Conservation (phyloP, 2,888 invertebrate genomes). For the Gisinianus flammeolus region DNA sequence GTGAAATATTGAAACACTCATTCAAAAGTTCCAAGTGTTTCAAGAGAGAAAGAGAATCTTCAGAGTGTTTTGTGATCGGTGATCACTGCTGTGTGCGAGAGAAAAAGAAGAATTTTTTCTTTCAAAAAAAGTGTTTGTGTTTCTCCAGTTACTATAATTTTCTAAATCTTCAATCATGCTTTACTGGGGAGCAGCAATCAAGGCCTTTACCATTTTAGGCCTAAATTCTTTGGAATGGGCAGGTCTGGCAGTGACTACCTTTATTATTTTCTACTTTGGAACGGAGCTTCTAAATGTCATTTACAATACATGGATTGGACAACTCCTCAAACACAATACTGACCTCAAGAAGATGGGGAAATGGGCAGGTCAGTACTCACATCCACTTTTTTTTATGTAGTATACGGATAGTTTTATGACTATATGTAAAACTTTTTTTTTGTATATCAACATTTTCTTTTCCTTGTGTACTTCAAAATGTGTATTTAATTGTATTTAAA, state of each 20-base stretch:
- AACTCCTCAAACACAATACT: conserved; percentile 65
- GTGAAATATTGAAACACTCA: no score
- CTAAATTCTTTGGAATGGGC: conserved; percentile 58
- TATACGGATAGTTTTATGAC: not conserved
- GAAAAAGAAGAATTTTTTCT: not conserved
- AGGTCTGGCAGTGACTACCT: conserved; percentile 55
- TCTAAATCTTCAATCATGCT: conserved; percentile 25
- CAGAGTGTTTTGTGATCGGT: no score
- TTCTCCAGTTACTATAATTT: not conserved
- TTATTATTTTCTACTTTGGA: conserved; percentile 58
- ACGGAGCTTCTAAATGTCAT: conserved; percentile 54
- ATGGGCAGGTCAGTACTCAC: conserved; percentile 76
- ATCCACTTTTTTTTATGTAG: not conserved
- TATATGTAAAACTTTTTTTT: not conserved
- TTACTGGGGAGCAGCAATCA: conserved; percentile 58
- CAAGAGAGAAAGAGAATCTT: no score
- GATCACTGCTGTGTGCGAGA: not conserved
- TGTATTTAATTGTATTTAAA: no score
- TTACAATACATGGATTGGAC: conserved; percentile 62
- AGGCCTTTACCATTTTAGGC: conserved; percentile 56
- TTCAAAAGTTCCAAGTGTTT: no score
- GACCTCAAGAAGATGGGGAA: conserved; percentile 74
- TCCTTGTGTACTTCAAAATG: not conserved
- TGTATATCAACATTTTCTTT: not conserved
- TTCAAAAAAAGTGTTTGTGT: conserved; percentile 1